Base-by-base conservation (phyloP, 2,888 invertebrate species). In the Hyposoter dolosus region DNA sequence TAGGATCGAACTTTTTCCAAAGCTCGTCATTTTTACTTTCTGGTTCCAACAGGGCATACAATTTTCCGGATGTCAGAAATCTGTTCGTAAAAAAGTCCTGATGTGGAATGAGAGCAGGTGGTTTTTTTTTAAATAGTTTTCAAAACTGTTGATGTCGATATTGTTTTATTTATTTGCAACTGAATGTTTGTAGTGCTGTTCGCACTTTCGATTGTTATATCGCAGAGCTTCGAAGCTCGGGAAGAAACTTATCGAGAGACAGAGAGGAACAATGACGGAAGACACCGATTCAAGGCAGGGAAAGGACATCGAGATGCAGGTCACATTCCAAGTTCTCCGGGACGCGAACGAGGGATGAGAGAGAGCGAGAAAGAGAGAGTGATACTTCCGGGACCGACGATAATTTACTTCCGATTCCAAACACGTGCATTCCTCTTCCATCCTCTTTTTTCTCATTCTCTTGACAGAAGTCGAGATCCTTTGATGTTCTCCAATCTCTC, bases 371-470 rank as follows among this genome's bases (percentile, higher is more conserved):
- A 32, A 12, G 69, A 63, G 82, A 71, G 79, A 82, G 56, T 68
- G 83, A 83, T 86, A 86, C 83, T 83, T 83, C 83, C 86, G 86
- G 83, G 75, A 75, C 84, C 76, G 86, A 77, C 84, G 87, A 86
- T 88, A 88, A 88, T 87, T 88, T 86, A 88, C 87, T 88, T 88
- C 79, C 87, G 85, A 88, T 88, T 88, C 88, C 19, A 82, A 53
- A 78, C 88, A 88, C 88, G 88, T 86, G 71, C 84, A 80, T 72
- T 69, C 74, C 65, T 35, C 35, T 17, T 71, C 71, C 40, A 56
- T 43, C 50, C 74, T 68, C 79, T 60, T 19, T 68, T 45, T 17
- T 76, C 82, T 69, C 76, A 17, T 66, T 53, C 66, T 65, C 50
- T 40, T 40, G 40, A 50, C 74, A 15, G 40, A 43, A 15, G 9